Evolutionary conservation across 2,888 invertebrate genomes (phyloP), one percentile per base, ranked within the genome.

Genomic region (Drosophila monieri): DNA sequence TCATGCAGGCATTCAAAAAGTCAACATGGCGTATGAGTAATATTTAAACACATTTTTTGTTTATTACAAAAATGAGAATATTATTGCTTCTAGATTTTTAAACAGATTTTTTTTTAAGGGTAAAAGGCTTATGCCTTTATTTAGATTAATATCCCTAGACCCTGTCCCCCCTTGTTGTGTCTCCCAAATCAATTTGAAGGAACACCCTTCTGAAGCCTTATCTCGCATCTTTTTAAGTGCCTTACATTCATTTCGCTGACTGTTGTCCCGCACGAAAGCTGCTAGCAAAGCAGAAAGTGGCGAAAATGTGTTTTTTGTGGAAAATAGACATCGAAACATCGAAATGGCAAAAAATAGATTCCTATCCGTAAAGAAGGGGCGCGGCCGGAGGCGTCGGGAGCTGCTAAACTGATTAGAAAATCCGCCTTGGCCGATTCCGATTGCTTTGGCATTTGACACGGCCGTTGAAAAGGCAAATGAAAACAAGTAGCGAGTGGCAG

Each of bases 391-490:
- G 27, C 21, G 39, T 15, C 6, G 12, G 35, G 37, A 44, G 27
- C 46, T 46, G 21, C 60, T 61, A 61, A 61, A 66, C 64, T 64
- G 64, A 64, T 64, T 64, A 64, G 64, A 64, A 64, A 64, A 64
- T 54, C 44, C 44, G 67, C 55, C 55, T 64, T 66, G 43, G 62
- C 64, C 72, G 21, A 64, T 72, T 60, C 54, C 58, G 55, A 59
- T 67, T 66, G 65, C 54, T 70, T 70, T 60, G 71, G 75, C 75
- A 74, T 75, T 74, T 74, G 74, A 74, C 74, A 73, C 62, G 41
- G 27, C 41, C 10, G 10, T 10, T 49, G 43, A 5, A n/a, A 44
- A 14, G 27, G 39, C 48, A 27, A 47, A 32, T 32, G 21, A 23
- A 23, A 3, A 23, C 21, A 32, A 32, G 12, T 14, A 35, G n/a